These are phyloP conservation scores for Aphaenogaster rudis DNA, from an alignment of 1,140 invertebrate genomes.

Conservation along the genomic window DNA sequence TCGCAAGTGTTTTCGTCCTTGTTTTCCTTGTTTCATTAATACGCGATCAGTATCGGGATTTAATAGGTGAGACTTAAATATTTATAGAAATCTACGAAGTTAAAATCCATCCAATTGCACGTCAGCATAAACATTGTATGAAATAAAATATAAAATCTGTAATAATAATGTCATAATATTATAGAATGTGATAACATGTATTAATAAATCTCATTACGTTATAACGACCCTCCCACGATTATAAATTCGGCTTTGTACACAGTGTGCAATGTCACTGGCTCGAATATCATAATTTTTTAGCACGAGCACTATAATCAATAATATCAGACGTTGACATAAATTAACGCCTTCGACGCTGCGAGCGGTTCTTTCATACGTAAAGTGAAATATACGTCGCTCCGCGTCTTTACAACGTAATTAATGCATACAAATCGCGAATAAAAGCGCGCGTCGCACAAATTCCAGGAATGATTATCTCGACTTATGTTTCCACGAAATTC, in stretches of 20 bases:
- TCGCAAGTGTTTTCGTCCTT: not conserved
- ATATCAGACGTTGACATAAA: constrained; percentile 25
- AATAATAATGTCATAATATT: constrained; percentile 5
- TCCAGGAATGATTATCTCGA: constrained; percentile 72
- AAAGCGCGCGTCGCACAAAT: constrained; percentile 41
- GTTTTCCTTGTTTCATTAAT: not conserved
- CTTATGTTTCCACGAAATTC: constrained; percentile 73
- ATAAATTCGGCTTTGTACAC: constrained; percentile 6
- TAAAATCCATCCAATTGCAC: not conserved
- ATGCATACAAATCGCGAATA: constrained; percentile 51
- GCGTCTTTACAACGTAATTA: constrained; percentile 57
- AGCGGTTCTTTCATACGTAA: not conserved
- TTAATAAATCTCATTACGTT: constrained; percentile 46
- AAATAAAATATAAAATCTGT: not conserved
- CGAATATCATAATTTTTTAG: constrained; percentile 32
- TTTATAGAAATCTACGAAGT: not conserved
- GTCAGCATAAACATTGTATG: not conserved
- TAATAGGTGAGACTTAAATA: not conserved
- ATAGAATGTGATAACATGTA: not conserved
- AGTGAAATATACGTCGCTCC: constrained; percentile 27
- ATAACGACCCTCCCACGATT: not conserved
- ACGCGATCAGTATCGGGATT: not conserved
- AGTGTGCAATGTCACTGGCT: not conserved
- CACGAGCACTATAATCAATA: constrained; percentile 12
- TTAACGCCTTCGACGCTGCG: constrained; percentile 15